Evolutionary conservation across 2,888 invertebrate species (phyloP), one percentile per base, ranked within the genome.

Genomic region (Hydropsyche betteni): DNA sequence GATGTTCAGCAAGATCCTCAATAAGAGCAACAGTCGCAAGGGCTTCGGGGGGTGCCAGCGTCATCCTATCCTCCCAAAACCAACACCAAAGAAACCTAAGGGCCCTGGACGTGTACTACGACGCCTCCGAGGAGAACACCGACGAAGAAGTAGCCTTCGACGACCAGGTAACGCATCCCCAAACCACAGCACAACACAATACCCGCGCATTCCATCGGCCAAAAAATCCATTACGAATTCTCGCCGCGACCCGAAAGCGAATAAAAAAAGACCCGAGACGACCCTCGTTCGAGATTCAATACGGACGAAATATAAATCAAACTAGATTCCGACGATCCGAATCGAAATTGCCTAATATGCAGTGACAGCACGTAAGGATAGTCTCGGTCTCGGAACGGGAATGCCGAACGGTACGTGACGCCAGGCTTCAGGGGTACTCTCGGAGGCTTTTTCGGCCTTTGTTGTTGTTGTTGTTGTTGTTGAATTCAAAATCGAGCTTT

Each of bases 11-110:
- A 69, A 80, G 0, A 81, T 81, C 33, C 82, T 83, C 69, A 77
- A 80, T 0, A 81, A 86, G 14, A 81, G 81, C 0, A 85, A 84
- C 0, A 81, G 85, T 14, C 76, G 85, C 0, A 82, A 83, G 77
- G 78, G 82, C 0, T 80, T 82, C 2, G 75, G 81, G 1, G 82
- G 73, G 86, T 86, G 53, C 51, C 33, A 44, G 53, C 16, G 70
- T 70, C 4, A 34, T 51, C 8, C 44, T 55, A 36, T 24, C 36
- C 6, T 8, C 64, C 1, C 64, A 69, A 6, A 14, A 69, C 24
- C 51, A 69, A 50, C 69, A 69, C 16, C 44, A 33, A 14, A 52
- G 71, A 10, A 51, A 53, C 36, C 8, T 53, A 14, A 58, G 73
- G 14, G 73, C 73, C 5, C 16, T 73, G 44, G 64, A 58, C 33